These are phyloP conservation scores for Malurus alboscapulatus DNA, from an alignment of 2,113 vertebrate genomes.

Conservation along the genomic window DNA sequence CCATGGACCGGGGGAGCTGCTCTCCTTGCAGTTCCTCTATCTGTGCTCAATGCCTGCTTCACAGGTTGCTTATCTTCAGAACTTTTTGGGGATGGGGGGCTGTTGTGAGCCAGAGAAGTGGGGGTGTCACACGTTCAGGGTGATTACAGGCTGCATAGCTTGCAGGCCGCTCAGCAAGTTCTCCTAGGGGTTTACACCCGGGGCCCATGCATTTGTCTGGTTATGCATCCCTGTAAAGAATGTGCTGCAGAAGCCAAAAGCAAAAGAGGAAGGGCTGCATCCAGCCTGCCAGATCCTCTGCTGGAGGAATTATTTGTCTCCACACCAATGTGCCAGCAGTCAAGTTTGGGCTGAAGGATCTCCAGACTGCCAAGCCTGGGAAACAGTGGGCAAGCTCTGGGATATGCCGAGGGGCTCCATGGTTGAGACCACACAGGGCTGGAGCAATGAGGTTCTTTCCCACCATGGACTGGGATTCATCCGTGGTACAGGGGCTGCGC, in stretches of 20 bases:
- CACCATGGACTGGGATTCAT: too few relatives aligned
- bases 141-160: background rate
- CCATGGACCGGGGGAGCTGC: accelerated
- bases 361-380: background rate
- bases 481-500: background rate
- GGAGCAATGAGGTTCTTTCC: background rate
- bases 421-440: background rate
- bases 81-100: background rate
- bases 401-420: accelerated
- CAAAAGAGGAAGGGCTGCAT: background rate
- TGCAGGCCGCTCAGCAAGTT: background rate
- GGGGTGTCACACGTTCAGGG: accelerated
- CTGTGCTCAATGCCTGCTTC: background rate
- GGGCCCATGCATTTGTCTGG: accelerated
- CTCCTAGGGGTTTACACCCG: accelerated
- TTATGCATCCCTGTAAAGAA: background rate
- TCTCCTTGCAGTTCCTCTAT: background rate
- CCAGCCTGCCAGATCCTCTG: background rate
- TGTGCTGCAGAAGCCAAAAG: background rate
- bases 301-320: background rate
- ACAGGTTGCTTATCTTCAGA: background rate
- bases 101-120: background rate
- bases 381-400: background rate
- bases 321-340: background rate
- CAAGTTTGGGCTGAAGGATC: background rate